phyloP scores from a whole-genome alignment of 2,113 vertebrate genomes.

The Genyomyrus donnyi region DNA sequence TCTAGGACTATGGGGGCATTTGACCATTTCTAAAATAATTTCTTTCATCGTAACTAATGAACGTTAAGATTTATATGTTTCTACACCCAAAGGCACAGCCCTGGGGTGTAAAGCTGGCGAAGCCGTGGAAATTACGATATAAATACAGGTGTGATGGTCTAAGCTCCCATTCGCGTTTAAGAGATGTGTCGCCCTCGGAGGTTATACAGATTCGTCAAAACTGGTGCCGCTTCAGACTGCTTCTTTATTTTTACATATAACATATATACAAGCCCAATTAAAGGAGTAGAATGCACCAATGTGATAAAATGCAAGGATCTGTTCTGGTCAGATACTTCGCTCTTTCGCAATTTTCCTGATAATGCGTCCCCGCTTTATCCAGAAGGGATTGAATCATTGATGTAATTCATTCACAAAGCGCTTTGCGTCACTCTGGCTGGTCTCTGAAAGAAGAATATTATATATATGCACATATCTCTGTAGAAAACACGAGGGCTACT shows the following conservation, averaged over 20 bases:
- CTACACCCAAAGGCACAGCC: background rate
- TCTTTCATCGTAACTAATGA: background rate
- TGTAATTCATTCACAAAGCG: background rate
- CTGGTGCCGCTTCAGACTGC: background rate
- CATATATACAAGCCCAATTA: background rate
- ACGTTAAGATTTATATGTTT: background rate
- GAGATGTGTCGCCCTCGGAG: background rate
- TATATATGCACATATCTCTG: background rate
- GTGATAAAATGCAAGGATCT: background rate
- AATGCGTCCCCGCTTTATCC: background rate
- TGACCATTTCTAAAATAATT: background rate
- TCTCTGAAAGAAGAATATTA: too few relatives aligned
- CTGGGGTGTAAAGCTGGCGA: background rate
- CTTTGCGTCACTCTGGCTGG: background rate
- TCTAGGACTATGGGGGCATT: background rate
- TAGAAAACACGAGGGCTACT: background rate
- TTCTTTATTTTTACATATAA: background rate
- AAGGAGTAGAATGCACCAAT: background rate
- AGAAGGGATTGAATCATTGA: background rate
- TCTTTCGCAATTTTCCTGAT: background rate
- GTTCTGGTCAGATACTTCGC: background rate
- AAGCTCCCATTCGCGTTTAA: too few relatives aligned
- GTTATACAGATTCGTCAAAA: background rate
- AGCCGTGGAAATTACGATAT: background rate
- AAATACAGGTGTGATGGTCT: background rate